Conservation (phyloP, 2,113 vertebrate species). For the Perca fluviatilis region DNA sequence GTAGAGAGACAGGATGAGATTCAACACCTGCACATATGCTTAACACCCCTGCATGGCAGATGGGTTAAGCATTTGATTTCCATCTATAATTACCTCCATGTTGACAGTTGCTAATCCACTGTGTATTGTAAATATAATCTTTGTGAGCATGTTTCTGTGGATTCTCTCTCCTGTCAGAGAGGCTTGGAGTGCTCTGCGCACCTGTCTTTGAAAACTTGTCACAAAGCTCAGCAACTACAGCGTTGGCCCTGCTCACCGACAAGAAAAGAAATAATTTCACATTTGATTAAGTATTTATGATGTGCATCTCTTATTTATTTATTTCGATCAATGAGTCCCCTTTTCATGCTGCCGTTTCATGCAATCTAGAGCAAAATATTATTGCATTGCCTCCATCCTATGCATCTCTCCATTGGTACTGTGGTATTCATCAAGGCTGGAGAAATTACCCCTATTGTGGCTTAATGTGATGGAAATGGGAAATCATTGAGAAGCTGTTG, state of each 20-base stretch:
- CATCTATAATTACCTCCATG: conserved; percentile 68
- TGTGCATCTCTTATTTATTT: conserved; percentile 61
- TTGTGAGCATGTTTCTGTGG: conserved; percentile 51
- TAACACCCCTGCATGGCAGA: conserved; percentile 47
- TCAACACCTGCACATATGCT: conserved; percentile 60
- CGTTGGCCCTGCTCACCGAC: conserved; percentile 40
- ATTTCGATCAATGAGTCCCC: conserved; percentile 59
- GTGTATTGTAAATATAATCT: conserved; percentile 70
- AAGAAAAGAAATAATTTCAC: conserved; percentile 67
- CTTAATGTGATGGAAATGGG: conserved; percentile 48
- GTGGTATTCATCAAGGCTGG: conserved; percentile 26
- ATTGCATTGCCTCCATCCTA: background rate
- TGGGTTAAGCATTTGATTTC: conserved; percentile 68
- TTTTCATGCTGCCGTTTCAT: conserved; percentile 42
- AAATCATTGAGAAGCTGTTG: conserved; percentile 27
- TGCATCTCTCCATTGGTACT: conserved; percentile 8
- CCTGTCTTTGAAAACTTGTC: conserved; percentile 51
- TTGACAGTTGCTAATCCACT: conserved; percentile 66
- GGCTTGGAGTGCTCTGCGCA: conserved; percentile 33
- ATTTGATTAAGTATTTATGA: conserved; percentile 75
- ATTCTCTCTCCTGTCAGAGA: conserved; percentile 50
- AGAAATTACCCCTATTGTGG: conserved; percentile 36
- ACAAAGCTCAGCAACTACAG: conserved; percentile 46
- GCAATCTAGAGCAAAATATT: conserved; percentile 23
- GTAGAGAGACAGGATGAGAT: conserved; percentile 20